Evolutionary conservation across 2,113 vertebrate species (phyloP), one percentile per base, ranked within the genome.

Genomic region (Gymnobelideus leadbeateri): DNA sequence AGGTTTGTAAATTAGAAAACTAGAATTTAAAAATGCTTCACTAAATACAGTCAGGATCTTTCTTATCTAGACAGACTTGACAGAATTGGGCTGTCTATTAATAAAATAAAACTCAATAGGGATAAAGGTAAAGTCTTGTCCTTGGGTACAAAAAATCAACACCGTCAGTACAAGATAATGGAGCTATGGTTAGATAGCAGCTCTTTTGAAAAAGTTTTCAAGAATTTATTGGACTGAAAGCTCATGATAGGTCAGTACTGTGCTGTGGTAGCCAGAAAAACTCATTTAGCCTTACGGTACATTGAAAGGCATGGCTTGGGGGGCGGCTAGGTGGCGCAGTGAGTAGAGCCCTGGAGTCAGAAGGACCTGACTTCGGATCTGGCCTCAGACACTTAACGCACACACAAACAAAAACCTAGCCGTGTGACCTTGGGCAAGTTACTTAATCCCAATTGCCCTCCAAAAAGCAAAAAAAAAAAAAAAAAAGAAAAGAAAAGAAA

Each of bases 1-100:
- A 99, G 98, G 99, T 99, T 24, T 5, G 96, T 53, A 55, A 28
- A 16, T 1, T 43, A 51, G 94, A 14, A 95, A 90, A 51, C n/a
- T 49, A 77, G 61, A 77, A 51, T 77, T n/a, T 19, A 77, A 77
- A 52, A 52, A 52, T 52, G 52, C 4, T 52, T 52, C 28, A 61
- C 28, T 52, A 52, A 61, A 61, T 11, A 31, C 10, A 31, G 11
- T 68, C 61, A 37, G 61, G 12, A 68, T 68, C 0, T 31, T 31
- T 55, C 31, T 68, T 68, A 68, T 16, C 31, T 37, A 37, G 61
- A 68, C 31, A 68, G 61, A 10, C 31, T 37, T 37, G 31, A 61
- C 51, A 51, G 55, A 61, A 61, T 11, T 61, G 10, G 55, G 2
- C 2, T 12, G 55, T 28, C 55, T 68, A 49, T 49, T 49, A 68